A percentile compares a stretch with the other conserved stretches of the same genome.
These are phyloP conservation scores for Galleria mellonella DNA, from an alignment of 1,140 invertebrate species.

Conservation along the genomic window DNA sequence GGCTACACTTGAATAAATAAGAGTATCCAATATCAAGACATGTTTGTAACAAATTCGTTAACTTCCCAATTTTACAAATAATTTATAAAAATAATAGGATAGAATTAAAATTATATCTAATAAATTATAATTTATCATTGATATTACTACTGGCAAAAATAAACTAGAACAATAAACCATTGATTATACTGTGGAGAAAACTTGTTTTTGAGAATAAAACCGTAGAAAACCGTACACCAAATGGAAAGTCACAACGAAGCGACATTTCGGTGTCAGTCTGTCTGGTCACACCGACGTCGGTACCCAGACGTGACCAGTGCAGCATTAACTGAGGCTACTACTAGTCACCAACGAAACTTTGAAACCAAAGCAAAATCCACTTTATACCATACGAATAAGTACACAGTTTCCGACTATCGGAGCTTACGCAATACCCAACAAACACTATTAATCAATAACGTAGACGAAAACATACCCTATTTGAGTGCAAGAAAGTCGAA, in stretches of 20 bases:
- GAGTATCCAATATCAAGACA: no score
- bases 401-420: background rate
- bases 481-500: constrained; percentile 6
- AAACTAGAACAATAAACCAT: no score
- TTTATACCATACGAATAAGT: background rate
- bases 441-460: background rate
- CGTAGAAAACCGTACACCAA: background rate
- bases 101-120: no score
- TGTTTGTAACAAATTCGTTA: no score
- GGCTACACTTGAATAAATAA: no score
- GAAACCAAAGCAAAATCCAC: background rate
- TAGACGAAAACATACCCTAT: constrained; percentile 12
- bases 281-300: constrained; percentile 16
- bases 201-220: no score
- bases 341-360: constrained; percentile 1
- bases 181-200: no score
- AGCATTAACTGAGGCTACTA: constrained; percentile 25
- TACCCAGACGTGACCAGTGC: constrained; percentile 28
- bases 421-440: background rate
- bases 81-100: no score
- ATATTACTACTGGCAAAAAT: no score
- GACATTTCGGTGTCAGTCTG: constrained; percentile 23
- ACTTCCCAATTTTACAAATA: no score
- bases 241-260: constrained; percentile 2
- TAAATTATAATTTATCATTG: no score